Base-by-base conservation (phyloP, 2,888 invertebrate species). In the Meghimatium bilineatum region DNA sequence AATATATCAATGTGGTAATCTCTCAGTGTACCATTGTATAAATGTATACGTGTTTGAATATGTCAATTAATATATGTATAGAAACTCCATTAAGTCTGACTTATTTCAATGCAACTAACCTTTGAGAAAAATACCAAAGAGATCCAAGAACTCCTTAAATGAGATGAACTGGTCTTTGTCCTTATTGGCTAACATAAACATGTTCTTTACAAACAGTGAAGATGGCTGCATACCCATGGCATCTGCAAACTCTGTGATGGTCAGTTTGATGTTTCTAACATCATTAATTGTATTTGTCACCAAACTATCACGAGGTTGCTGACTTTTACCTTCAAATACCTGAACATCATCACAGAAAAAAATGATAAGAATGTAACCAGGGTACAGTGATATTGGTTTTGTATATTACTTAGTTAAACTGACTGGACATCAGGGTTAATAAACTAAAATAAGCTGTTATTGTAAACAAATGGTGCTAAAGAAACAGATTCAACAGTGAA, bases 131-230 rank as follows among this genome's bases (percentile, higher is more conserved):
- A 95, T 94, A 17, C 95, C 94, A 82, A 95, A 93, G 91, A 95
- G 94, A 90, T 95, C 95, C 44, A 95, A 92, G 90, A 96, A 95
- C 90, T 95, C 95, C 69, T 95, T 93, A 90, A 95, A 95, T 10
- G 95, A 95, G 78, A 96, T 94, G 89, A 94, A 95, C 2, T 95
- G 95, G 90, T 95, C 95, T 86, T 94, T 93, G 89, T 95, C 95
- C 87, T 94, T 94, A 90, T 95, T 95, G 5, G 95, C 94, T 82
- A 95, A 90, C 10, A 93, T 87, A 91, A 95, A 95, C 94, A 95
- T 95, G 91, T 94, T 93, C 76, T 93, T 90, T 1, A 95, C 95
- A 91, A 96, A 95, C 88, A 94, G 93, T 10, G 95, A 94, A 17
- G 94, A 94, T 0, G 95, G 92, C 86, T 94, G 93, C 94, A 95